Evolutionary conservation across 2,888 invertebrate genomes (phyloP).

Genomic region (Drosophila birchii): DNA sequence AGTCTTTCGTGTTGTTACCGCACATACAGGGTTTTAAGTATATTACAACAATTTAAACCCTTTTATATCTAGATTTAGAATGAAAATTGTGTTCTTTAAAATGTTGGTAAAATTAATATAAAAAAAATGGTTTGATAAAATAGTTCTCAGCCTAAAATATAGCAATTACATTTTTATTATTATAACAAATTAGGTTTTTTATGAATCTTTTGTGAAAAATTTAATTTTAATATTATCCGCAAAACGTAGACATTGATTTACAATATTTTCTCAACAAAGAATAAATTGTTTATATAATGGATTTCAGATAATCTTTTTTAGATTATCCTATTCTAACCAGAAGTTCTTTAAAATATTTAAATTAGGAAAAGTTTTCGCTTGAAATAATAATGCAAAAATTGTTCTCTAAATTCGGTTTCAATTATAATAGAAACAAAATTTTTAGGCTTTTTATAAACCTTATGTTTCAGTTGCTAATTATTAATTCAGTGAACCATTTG

Average conservation of each 20-base stretch:
- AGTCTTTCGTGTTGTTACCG: conserved; percentile 62
- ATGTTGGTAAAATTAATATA: too few species aligned
- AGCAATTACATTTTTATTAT: background rate
- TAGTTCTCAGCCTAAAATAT: background rate
- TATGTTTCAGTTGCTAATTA: background rate
- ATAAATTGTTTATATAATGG: too few species aligned
- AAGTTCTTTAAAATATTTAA: too few species aligned
- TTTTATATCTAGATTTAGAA: too few species aligned
- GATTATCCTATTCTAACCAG: background rate
- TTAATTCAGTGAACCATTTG: background rate
- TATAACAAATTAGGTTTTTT: background rate
- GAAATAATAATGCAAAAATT: background rate
- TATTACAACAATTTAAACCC: background rate
- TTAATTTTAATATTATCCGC: background rate
- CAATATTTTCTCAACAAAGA: too few species aligned
- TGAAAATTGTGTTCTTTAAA: too few species aligned
- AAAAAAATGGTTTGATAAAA: background rate
- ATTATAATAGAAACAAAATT: background rate
- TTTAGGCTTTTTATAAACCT: too few species aligned
- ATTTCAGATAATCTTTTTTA: background rate
- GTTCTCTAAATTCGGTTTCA: background rate
- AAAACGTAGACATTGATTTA: background rate
- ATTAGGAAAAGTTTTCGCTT: background rate
- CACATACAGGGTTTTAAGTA: conserved; percentile 60
- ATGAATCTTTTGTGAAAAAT: background rate